phyloP scores from a whole-genome alignment of 2,888 invertebrate genomes.

The Artemia sinica region DNA sequence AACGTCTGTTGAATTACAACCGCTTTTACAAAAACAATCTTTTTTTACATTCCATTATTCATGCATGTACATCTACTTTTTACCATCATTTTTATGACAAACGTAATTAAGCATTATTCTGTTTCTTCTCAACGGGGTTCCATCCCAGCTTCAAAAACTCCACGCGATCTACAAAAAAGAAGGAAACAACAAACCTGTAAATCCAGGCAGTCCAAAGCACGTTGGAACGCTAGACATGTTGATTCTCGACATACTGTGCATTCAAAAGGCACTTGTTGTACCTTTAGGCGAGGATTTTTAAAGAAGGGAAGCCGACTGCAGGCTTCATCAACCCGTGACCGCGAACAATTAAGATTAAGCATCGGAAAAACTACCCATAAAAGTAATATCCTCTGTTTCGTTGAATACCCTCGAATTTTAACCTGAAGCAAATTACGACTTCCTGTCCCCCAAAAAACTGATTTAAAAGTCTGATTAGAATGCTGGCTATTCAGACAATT shows the following conservation, averaged over 20 bases:
- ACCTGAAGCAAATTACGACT: conserved; percentile 10
- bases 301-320: not conserved
- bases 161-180: too few species aligned
- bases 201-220: too few species aligned
- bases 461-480: not conserved
- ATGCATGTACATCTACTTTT: too few species aligned
- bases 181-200: too few species aligned
- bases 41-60: too few species aligned
- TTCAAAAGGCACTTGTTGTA: not conserved
- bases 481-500: not conserved
- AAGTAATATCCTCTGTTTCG: not conserved
- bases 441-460: not conserved
- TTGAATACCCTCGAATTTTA: conserved; percentile 1
- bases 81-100: too few species aligned
- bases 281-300: conserved; percentile 6
- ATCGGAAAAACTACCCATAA: not conserved
- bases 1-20: too few species aligned
- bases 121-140: too few species aligned
- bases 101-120: too few species aligned
- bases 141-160: too few species aligned
- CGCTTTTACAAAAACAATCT: too few species aligned
- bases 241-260: not conserved
- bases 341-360: conserved; percentile 6
- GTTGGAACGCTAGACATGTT: not conserved
- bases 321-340: not conserved